phyloP scores from a whole-genome alignment of 2,113 vertebrate species.

The Martes martes region DNA sequence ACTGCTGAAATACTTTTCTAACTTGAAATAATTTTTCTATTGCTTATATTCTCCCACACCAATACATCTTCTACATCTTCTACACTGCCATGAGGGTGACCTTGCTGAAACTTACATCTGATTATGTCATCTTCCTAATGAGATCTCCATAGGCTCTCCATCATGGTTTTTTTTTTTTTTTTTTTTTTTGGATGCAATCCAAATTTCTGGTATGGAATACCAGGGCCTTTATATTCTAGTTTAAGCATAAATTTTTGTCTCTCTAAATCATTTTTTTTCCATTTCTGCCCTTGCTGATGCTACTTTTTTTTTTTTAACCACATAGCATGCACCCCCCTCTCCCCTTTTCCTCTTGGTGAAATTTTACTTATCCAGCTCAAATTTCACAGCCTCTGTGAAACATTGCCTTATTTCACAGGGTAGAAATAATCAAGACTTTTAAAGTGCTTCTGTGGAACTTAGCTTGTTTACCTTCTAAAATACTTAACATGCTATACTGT shows the following conservation, averaged over 20 bases:
- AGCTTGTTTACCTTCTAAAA: not conserved
- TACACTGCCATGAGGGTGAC: not conserved
- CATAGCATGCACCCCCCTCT: not conserved
- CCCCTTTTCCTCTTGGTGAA: slow-evolving; percentile 1
- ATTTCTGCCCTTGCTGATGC: not conserved
- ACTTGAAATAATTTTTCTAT: not conserved
- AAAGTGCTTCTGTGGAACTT: not conserved
- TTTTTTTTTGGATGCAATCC: not conserved
- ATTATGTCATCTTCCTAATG: not conserved
- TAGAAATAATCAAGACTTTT: not conserved
- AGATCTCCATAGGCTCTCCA: not conserved
- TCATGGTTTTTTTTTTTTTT: not conserved
- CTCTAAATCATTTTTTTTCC: not conserved
- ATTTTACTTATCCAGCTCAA: slow-evolving; percentile 16
- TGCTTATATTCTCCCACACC: not conserved
- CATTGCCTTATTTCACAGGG: not conserved
- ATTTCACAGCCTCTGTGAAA: not conserved
- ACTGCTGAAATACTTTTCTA: slow-evolving; percentile 9
- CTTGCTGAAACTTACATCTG: not conserved
- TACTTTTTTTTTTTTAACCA: not conserved
- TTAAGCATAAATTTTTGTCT: not conserved
- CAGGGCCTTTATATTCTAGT: not conserved
- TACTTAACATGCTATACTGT: not conserved
- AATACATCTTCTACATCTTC: slow-evolving; percentile 15
- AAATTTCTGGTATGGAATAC: not conserved